phyloP scores from a whole-genome alignment of 2,888 invertebrate genomes.

The Buathra laborator region DNA sequence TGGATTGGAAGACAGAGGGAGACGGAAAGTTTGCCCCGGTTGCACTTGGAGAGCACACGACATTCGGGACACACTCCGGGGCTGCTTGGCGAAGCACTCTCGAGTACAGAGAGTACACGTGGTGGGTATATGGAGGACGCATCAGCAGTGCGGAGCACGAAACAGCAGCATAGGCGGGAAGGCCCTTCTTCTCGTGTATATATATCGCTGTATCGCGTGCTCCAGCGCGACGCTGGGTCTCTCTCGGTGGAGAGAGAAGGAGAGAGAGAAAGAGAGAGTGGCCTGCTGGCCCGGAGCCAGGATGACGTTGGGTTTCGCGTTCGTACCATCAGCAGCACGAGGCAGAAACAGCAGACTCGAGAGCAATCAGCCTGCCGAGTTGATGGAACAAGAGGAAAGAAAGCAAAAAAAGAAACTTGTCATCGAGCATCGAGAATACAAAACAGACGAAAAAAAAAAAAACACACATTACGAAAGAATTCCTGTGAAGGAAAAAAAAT shows the following conservation, averaged over 20 bases:
- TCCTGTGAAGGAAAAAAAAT: background rate
- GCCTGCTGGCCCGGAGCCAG: slow-evolving; percentile 66
- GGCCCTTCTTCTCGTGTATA: slow-evolving; percentile 31
- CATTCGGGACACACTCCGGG: slow-evolving; percentile 61
- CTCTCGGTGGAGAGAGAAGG: background rate
- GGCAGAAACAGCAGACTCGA: slow-evolving; percentile 57
- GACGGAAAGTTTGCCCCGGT: slow-evolving; percentile 54
- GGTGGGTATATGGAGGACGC: slow-evolving; percentile 40
- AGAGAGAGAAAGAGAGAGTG: slow-evolving; percentile 34
- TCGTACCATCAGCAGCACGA: slow-evolving; percentile 15
- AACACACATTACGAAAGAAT: background rate
- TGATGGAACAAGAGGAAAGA: slow-evolving; percentile 55
- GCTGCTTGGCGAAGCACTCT: slow-evolving; percentile 61
- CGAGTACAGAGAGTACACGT: slow-evolving; percentile 59
- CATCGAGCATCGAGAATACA: slow-evolving; percentile 60
- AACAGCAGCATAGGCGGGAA: slow-evolving; percentile 43
- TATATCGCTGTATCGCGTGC: slow-evolving; percentile 51
- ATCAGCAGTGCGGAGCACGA: slow-evolving; percentile 47
- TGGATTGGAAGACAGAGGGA: slow-evolving; percentile 30
- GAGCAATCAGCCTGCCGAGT: slow-evolving; percentile 64
- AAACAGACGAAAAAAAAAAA: slow-evolving; percentile 9
- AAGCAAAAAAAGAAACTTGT: slow-evolving; percentile 40
- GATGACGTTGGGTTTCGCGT: slow-evolving; percentile 57
- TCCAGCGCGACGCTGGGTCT: slow-evolving; percentile 30
- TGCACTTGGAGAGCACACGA: slow-evolving; percentile 59